A percentile compares a stretch with the other conserved stretches of the same genome.
These are phyloP conservation scores for Atherinosoma microstoma DNA, from an alignment of 2,797 vertebrate genomes.

Conservation along the genomic window DNA sequence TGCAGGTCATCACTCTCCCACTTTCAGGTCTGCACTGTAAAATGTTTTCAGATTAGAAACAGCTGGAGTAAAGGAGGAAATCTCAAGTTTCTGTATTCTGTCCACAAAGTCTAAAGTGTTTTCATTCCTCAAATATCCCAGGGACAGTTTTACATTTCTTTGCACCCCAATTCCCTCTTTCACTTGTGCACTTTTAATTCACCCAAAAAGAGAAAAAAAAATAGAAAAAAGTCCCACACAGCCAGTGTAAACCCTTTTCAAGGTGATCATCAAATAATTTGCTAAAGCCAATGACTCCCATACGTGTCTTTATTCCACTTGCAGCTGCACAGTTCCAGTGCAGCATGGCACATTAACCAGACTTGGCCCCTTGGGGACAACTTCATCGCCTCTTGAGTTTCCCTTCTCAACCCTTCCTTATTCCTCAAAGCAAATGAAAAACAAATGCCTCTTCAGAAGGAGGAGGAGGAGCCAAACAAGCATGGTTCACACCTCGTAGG, in stretches of 20 bases:
- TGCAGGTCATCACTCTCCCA: constrained; percentile 78
- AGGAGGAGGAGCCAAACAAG: constrained; percentile 70
- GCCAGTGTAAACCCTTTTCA: constrained; percentile 79
- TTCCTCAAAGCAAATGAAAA: constrained; percentile 85
- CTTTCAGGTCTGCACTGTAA: constrained; percentile 62
- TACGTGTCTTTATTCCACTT: constrained; percentile 83
- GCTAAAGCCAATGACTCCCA: constrained; percentile 79
- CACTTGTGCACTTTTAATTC: constrained; percentile 31
- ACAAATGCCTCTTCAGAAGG: constrained; percentile 85
- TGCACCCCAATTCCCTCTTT: constrained; percentile 29
- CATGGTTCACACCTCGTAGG: constrained; percentile 79
- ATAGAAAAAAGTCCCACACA: constrained; percentile 66
- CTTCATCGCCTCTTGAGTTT: constrained; percentile 77
- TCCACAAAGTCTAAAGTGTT: constrained; percentile 54
- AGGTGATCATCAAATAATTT: constrained; percentile 82
- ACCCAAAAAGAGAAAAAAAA: constrained; percentile 63
- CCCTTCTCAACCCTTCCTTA: constrained; percentile 47
- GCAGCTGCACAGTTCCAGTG: constrained; percentile 76
- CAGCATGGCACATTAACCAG: constrained; percentile 87
- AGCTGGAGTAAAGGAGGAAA: constrained; percentile 66
- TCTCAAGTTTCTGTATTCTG: constrained; percentile 39
- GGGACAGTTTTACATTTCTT: constrained; percentile 59
- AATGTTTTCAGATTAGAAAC: constrained; percentile 71
- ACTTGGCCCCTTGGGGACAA: constrained; percentile 80
- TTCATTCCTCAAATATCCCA: constrained; percentile 77